Evolutionary conservation across 92 coral and sea anemone genomes (phyloP).

Genomic region (Paramuricea clavata): DNA sequence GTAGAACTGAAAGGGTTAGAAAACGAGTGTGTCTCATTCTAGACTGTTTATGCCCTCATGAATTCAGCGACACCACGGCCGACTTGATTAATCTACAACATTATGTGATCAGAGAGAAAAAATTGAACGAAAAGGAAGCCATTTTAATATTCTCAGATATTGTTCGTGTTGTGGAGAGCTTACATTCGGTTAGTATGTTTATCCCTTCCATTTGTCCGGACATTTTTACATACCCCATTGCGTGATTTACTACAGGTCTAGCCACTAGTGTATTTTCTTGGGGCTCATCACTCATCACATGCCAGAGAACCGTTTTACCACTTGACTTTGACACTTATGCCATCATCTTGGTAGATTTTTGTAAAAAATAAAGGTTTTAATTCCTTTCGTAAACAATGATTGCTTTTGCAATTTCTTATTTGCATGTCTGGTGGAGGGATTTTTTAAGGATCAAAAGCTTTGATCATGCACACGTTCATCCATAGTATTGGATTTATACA

Average conservation of each 20-base stretch:
- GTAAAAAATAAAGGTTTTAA: not conserved
- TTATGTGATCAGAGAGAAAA: constrained; percentile 94
- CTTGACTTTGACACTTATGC: not conserved
- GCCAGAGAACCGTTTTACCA: too few relatives aligned
- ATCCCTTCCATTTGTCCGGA: not conserved
- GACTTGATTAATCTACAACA: constrained; percentile 97
- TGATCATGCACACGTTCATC: too few relatives aligned
- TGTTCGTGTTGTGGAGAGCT: constrained; percentile 96
- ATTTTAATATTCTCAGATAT: constrained; percentile 93
- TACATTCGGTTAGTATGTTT: constrained; percentile 82
- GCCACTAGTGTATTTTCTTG: too few relatives aligned
- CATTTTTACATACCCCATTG: not conserved
- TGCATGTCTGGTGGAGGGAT: not conserved
- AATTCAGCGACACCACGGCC: constrained; percentile 86
- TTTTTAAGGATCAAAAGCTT: too few relatives aligned
- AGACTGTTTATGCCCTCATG: constrained; percentile 97
- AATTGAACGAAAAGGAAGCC: constrained; percentile 92
- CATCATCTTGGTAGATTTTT: not conserved
- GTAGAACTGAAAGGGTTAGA: constrained; percentile 66
- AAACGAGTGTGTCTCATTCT: constrained; percentile 91
- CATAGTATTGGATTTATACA: too few relatives aligned
- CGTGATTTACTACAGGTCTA: too few relatives aligned
- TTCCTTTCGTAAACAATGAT: not conserved
- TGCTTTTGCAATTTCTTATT: not conserved
- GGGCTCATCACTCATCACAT: too few relatives aligned